phyloP scores from a whole-genome alignment of 1,140 invertebrate genomes.

The Rhagoletis pomonella region DNA sequence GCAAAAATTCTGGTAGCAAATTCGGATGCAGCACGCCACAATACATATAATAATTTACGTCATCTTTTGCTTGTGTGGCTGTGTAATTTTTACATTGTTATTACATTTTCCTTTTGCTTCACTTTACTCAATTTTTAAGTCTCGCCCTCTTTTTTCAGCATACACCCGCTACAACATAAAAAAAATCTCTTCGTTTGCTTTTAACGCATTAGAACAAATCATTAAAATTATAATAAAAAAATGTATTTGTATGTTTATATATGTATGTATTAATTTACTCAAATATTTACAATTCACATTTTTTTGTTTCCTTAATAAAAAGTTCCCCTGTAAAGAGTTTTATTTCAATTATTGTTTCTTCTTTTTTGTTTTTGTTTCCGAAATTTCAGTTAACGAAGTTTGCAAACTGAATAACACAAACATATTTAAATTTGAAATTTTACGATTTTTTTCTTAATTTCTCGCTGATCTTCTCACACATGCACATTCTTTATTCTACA shows the following conservation, averaged over 20 bases:
- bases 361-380: neutral
- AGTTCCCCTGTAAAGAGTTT: conserved; percentile 14
- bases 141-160: neutral
- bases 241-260: neutral
- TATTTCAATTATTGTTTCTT: neutral
- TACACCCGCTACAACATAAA: neutral
- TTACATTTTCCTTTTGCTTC: neutral
- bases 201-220: conserved; percentile 4
- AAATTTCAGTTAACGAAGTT: neutral
- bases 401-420: neutral
- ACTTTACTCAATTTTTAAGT: conserved; percentile 19
- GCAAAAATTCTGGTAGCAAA: too few species aligned
- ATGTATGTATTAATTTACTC: neutral
- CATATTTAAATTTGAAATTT: neutral
- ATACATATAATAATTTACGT: too few species aligned
- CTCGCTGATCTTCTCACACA: neutral
- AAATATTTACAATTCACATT: conserved; percentile 49
- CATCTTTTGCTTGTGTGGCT: too few species aligned
- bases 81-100: neutral
- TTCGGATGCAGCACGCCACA: too few species aligned
- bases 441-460: conserved; percentile 57
- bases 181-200: neutral
- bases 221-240: conserved; percentile 19
- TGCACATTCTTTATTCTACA: conserved; percentile 22
- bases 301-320: neutral